phyloP scores from a whole-genome alignment of 2,888 invertebrate species.

The Trachelus stipa region DNA sequence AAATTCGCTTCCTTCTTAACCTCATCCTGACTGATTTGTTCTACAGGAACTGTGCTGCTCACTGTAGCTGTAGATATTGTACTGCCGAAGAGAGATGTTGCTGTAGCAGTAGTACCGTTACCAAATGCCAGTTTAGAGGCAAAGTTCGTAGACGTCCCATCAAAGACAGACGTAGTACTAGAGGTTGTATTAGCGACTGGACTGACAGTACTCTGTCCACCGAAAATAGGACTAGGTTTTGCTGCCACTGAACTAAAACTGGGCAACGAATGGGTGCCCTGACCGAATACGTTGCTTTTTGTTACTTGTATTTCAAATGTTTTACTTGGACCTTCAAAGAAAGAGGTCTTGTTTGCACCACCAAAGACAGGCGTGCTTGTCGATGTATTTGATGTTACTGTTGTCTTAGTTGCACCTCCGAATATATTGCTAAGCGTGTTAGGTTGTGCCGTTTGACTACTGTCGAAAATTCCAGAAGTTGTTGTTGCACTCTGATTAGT shows the following conservation, averaged over 20 bases:
- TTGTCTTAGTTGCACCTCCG: conserved; percentile 28
- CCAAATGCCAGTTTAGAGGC: conserved; percentile 14
- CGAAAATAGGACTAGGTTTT: conserved; percentile 17
- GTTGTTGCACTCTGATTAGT: conserved; percentile 1
- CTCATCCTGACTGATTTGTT: conserved; percentile 4
- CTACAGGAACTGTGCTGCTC: not conserved
- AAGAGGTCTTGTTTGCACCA: not conserved
- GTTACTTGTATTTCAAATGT: not conserved
- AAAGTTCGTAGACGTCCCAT: conserved; percentile 1
- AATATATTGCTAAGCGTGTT: conserved; percentile 35
- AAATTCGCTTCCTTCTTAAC: conserved; percentile 27
- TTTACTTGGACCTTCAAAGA: not conserved
- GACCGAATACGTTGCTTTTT: conserved; percentile 23
- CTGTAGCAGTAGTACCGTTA: not conserved
- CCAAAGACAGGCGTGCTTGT: conserved; percentile 5
- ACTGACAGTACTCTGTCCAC: not conserved
- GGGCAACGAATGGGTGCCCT: conserved; percentile 27
- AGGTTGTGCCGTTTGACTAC: conserved; percentile 8
- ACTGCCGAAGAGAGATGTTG: conserved; percentile 14
- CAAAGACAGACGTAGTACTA: conserved; percentile 22
- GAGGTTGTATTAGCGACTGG: conserved; percentile 4
- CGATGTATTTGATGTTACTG: conserved; percentile 27
- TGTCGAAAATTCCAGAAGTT: not conserved
- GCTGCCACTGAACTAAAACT: conserved; percentile 17
- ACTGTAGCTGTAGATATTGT: conserved; percentile 1